Base-by-base conservation (phyloP, 2,113 vertebrate species). In the Bubo scandiacus region DNA sequence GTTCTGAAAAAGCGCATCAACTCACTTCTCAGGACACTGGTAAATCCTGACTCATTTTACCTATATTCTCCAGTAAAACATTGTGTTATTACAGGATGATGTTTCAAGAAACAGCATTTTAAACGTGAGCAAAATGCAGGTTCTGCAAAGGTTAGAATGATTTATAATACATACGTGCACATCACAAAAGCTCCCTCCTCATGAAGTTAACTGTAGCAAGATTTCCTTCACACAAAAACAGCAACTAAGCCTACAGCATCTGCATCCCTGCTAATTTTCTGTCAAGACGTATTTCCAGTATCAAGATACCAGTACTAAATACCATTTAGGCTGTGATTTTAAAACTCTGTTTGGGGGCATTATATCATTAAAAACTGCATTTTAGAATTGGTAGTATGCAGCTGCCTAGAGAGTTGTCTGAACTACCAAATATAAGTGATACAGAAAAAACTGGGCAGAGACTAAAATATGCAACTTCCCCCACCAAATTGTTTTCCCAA, bases 111-210 rank as follows among this genome's bases (percentile, higher is more conserved):
- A 67, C 42, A 84, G 83, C 75, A 57, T 81, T 90, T 95, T 73
- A 77, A 73, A 83, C 32, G 65, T 34, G 36, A 89, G 61, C 66
- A 91, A 94, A 94, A 95, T 29, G 51, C 26, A 94, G 52, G 84
- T 86, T 96, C 91, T 95, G 81, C 57, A 66, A 77, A 90, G 81
- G 97, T 97, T 97, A 97, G 95, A 97, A 97, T 97, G 97, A 97
- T 97, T 97, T 97, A 97, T 97, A 97, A 97, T 87, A 95, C 89
- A 97, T 96, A 96, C 94, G 1, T 70, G 59, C 55, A 78, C 52
- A 66, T 71, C 93, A 92, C 70, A 96, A 97, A 84, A 93, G 68
- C 82, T 97, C 47, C 79, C 66, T 95, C 63, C 65, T 93, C 81
- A n/a, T n/a, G 34, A 82, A 80, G 63, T 58, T 86, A 88, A 81